A percentile compares a stretch with the other conserved stretches of the same genome.
Conservation (phyloP, 2,888 invertebrate genomes). For the Zeuzera pyrina region DNA sequence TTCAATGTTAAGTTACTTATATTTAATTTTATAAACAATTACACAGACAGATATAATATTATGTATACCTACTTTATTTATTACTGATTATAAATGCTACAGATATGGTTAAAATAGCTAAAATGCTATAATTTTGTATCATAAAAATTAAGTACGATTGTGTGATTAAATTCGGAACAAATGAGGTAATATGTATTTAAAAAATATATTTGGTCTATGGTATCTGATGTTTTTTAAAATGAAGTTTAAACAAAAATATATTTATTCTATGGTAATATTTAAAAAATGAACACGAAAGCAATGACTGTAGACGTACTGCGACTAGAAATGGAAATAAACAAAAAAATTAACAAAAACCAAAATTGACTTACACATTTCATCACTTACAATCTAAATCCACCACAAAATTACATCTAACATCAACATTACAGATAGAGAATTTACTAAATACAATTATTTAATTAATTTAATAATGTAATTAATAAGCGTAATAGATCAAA, state of each 20-base stretch:
- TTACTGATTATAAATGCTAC: conserved; percentile 6
- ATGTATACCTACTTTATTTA: too few relatives aligned
- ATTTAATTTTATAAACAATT: background rate
- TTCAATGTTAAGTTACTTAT: too few relatives aligned
- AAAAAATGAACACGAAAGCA: too few relatives aligned
- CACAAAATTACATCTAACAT: conserved; percentile 37
- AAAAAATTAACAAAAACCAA: conserved; percentile 7
- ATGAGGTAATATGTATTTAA: too few relatives aligned
- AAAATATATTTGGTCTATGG: too few relatives aligned
- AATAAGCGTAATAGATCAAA: conserved; percentile 73
- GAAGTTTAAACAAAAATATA: too few relatives aligned
- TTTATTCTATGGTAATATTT: too few relatives aligned
- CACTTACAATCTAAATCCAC: conserved; percentile 6
- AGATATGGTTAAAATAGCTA: conserved; percentile 5
- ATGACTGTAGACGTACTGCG: too few relatives aligned
- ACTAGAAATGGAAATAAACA: conserved; percentile 5
- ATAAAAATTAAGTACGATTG: conserved; percentile 1
- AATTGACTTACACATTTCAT: conserved; percentile 13
- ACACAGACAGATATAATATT: too few relatives aligned
- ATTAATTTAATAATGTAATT: conserved; percentile 44
- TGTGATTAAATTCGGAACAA: too few relatives aligned
- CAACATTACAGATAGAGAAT: conserved; percentile 59
- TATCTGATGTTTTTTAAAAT: too few relatives aligned
- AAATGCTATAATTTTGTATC: conserved; percentile 2
- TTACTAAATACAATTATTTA: conserved; percentile 56